phyloP scores from a whole-genome alignment of 1,140 invertebrate species.

The Lepidurus couesii region DNA sequence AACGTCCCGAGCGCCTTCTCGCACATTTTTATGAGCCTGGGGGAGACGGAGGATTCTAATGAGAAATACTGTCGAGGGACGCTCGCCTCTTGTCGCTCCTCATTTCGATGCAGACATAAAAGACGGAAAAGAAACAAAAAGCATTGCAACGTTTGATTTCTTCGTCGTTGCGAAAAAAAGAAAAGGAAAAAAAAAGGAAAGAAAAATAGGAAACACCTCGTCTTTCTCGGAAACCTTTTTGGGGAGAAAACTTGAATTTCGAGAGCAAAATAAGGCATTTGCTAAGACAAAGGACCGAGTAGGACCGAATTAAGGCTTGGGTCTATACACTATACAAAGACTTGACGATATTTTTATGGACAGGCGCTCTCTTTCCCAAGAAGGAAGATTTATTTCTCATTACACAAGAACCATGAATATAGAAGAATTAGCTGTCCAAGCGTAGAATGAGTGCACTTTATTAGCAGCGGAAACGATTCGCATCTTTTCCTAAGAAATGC shows the following conservation, averaged over 20 bases:
- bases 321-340: background rate
- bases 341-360: background rate
- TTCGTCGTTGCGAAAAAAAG: background rate
- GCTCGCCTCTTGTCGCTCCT: slow-evolving; percentile 20
- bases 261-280: slow-evolving; percentile 5
- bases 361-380: background rate
- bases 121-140: slow-evolving; percentile 3
- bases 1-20: slow-evolving; percentile 2
- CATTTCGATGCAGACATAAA: slow-evolving; percentile 16
- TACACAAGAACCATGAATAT: background rate
- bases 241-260: slow-evolving; percentile 14
- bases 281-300: background rate
- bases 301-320: background rate
- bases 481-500: background rate
- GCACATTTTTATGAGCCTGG: slow-evolving; percentile 13
- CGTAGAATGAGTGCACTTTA: background rate
- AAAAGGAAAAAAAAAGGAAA: background rate
- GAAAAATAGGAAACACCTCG: no score
- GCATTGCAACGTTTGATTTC: slow-evolving; percentile 16
- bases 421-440: background rate
- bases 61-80: slow-evolving; percentile 21
- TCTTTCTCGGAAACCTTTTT: background rate
- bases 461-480: background rate
- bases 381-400: background rate
- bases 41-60: slow-evolving; percentile 15